Conservation (phyloP, 2,888 invertebrate species). For the Spisula solida region DNA sequence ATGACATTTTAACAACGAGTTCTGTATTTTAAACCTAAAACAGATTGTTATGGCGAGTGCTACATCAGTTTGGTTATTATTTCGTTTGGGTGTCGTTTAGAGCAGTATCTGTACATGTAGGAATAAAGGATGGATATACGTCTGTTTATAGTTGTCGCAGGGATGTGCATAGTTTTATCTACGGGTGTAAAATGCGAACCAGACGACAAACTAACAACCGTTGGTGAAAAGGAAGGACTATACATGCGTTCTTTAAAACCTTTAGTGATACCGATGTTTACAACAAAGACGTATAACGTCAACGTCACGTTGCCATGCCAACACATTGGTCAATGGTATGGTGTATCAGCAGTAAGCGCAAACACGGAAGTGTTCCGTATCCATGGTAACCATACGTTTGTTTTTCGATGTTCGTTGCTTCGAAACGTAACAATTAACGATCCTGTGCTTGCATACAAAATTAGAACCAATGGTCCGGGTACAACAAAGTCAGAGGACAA, state of each 20-base stretch:
- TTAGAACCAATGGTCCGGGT: neutral
- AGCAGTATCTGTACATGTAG: neutral
- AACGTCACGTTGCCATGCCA: conserved; percentile 22
- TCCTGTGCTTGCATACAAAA: neutral
- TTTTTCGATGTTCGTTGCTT: neutral
- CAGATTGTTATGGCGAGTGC: neutral
- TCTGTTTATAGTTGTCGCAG: neutral
- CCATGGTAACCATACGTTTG: neutral
- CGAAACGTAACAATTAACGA: neutral
- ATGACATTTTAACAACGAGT: neutral
- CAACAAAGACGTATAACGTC: neutral
- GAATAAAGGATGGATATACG: neutral
- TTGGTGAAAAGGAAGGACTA: neutral
- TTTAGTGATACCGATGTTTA: conserved; percentile 32
- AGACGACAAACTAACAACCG: neutral
- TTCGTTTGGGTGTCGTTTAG: neutral
- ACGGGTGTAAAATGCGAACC: neutral
- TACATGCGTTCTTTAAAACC: conserved; percentile 5
- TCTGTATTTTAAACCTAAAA: neutral
- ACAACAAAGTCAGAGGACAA: neutral
- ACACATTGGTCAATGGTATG: neutral
- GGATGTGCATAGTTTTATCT: neutral
- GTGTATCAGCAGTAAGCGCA: neutral
- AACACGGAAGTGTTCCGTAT: conserved; percentile 23
- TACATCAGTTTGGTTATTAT: neutral